phyloP scores from a whole-genome alignment of 2,113 vertebrate species.

The Rhinogobius similis region DNA sequence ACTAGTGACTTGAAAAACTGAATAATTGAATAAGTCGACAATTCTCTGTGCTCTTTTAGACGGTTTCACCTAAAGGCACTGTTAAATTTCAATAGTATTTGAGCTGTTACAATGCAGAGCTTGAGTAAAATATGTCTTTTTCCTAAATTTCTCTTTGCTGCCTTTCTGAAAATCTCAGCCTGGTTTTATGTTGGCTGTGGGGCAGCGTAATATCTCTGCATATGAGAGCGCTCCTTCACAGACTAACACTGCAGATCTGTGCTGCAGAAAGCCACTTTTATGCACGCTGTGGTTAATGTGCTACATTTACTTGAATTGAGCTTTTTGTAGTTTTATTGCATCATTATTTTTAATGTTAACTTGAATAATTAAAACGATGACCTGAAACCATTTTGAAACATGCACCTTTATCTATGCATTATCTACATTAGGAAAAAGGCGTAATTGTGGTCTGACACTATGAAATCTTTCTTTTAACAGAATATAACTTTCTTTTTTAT shows the following conservation, averaged over 20 bases:
- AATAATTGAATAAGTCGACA: background rate
- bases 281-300: background rate
- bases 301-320: background rate
- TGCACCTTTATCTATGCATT: too few species aligned
- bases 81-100: background rate
- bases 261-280: background rate
- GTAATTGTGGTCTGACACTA: too few species aligned
- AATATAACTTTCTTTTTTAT: too few species aligned
- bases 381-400: background rate
- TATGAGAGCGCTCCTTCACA: conserved; percentile 16
- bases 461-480: too few species aligned
- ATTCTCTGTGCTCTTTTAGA: background rate
- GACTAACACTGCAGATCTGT: background rate
- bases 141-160: background rate
- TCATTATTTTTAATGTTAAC: background rate
- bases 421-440: too few species aligned
- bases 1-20: background rate
- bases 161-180: conserved; percentile 7
- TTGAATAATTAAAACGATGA: background rate
- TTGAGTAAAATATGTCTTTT: background rate
- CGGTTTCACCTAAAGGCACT: background rate
- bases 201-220: conserved; percentile 13
- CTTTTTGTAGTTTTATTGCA: background rate
- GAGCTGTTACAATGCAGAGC: background rate
- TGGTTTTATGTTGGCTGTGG: conserved; percentile 13